Percentiles rank a stretch among this genome's conserved stretches.
phyloP scores from a whole-genome alignment of 2,888 invertebrate genomes.

The Agapostemon virescens region DNA sequence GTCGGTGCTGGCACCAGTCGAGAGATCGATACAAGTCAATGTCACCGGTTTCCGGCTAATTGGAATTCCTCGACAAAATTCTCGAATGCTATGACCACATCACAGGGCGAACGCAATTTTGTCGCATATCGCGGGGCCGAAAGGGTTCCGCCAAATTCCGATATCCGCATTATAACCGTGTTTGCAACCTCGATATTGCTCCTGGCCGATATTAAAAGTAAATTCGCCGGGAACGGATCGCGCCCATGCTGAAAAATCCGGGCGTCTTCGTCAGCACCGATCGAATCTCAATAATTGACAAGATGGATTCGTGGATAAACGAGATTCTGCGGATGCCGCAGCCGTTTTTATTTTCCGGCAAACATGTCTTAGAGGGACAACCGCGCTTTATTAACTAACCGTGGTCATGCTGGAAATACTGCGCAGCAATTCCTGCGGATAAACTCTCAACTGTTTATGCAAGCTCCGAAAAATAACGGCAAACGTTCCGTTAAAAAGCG shows the following conservation, averaged over 20 bases:
- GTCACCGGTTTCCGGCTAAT: conserved; percentile 63
- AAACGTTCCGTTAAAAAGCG: too few species aligned
- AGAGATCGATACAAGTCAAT: conserved; percentile 50
- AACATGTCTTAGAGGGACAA: conserved; percentile 1
- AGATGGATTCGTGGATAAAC: conserved; percentile 14
- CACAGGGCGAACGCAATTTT: conserved; percentile 67
- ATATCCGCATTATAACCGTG: conserved; percentile 46
- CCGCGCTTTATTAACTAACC: conserved; percentile 18
- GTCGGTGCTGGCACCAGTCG: not conserved
- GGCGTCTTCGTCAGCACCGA: conserved; percentile 2
- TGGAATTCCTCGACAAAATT: conserved; percentile 74
- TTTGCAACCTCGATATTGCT: conserved; percentile 36
- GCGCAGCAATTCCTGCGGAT: not conserved
- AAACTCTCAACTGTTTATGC: conserved; percentile 1
- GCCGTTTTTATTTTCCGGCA: not conserved
- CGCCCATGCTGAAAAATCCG: not conserved
- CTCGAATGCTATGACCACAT: conserved; percentile 67
- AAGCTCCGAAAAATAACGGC: not conserved
- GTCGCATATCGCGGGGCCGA: conserved; percentile 52
- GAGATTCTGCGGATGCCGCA: conserved; percentile 11
- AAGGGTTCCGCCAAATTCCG: conserved; percentile 45
- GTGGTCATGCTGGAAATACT: not conserved
- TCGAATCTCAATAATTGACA: conserved; percentile 23
- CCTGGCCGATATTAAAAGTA: conserved; percentile 42
- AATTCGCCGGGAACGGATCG: conserved; percentile 1